Evolutionary conservation across 92 coral and sea anemone species (phyloP), one percentile per base, ranked within the genome.

Genomic region (Epizoanthus ramosus): DNA sequence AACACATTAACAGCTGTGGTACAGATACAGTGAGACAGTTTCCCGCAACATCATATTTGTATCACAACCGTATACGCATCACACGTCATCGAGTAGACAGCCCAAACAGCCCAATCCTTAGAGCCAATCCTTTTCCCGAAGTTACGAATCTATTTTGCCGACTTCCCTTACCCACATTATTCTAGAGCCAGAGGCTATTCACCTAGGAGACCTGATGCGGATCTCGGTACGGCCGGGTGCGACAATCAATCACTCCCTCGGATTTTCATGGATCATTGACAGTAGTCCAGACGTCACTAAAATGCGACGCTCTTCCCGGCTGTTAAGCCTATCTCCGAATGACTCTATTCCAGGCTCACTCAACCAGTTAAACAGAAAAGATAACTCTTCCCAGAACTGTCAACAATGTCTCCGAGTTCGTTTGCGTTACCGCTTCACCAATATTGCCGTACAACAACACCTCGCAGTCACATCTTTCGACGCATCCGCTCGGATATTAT

Each of bases 241-340:
- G 84, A 79, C 25, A 17, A 63, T 81, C 67, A 81, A 22, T 1
- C 66, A 68, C 77, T 68, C 77, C 75, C 85, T 68, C 77, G 75
- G 85, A 52, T 81, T 81, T 81, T 81, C 85, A 81, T 25, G 85
- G 85, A 76, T 76, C 85, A 76, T 52, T 47, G 45, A 28, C 8
- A 52, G 85, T 67, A 76, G 75, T 66, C 85, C 85, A 57, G 74
- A 69, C 85, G 28, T 75, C 61, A n/a, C 67, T 0, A 68, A 68
- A 28, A 21, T 28, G 69, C 9, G 69, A 1, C 33, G 69, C 69
- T 63, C 24, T 63, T 19, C 69, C 33, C 31, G 69, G 33, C 41
- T 2, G 2, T 9, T 2, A 0, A 17, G 54, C 74, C 74, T 69
- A 69, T 69, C 74, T 69, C 74, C 74, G 3, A 57, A 0, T 57